Evolutionary conservation across 92 coral and sea anemone species (phyloP), one percentile per base, ranked within the genome.

Genomic region (Metridium senile): DNA sequence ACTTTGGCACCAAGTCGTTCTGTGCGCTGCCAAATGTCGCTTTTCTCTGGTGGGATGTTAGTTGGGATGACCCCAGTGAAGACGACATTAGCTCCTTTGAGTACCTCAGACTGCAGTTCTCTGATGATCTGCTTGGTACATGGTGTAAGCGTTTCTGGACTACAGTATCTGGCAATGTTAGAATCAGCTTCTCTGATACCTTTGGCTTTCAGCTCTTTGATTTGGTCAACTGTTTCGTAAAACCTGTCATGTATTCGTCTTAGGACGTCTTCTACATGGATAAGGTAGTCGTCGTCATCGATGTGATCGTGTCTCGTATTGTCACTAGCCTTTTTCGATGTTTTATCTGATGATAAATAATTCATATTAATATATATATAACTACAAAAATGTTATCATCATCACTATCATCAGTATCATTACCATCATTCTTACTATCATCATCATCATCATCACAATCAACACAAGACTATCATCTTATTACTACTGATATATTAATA

Each of bases 1-100:
- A 90, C 89, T 58, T 66, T 89, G 30, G 97, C 97, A 35, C 99
- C 99, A 51, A 96, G 89, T 46, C 88, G 85, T 62, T 81, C 33
- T 1, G 99, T 92, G 22, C 89, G 80, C 34, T 82, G 90, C 97
- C 99, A 96, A 11, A 90, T 84, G 19, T 90, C 93, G 66, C 99
- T 96, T 1, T 92, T 84, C 71, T 96, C 99, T 21, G 83, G 96
- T 33, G 80, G 82, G 13, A 71, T 68, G 63, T 91, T 89, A 20
- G 99, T 96, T 18, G 99, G 99, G 53, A 96, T 96, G 2, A 96
- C 97, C 16, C 99, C 99, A 4, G 99, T 96, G 57, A 96, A 96
- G 9, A 86, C 97, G 21, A 96, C 61, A 19, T 93, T 96, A 22
- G 91, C 89, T 20, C 97, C 99, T 16, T 75, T 85, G 58, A 96